Conservation (phyloP, 2,113 vertebrate genomes). For the Leiothrix lutea region DNA sequence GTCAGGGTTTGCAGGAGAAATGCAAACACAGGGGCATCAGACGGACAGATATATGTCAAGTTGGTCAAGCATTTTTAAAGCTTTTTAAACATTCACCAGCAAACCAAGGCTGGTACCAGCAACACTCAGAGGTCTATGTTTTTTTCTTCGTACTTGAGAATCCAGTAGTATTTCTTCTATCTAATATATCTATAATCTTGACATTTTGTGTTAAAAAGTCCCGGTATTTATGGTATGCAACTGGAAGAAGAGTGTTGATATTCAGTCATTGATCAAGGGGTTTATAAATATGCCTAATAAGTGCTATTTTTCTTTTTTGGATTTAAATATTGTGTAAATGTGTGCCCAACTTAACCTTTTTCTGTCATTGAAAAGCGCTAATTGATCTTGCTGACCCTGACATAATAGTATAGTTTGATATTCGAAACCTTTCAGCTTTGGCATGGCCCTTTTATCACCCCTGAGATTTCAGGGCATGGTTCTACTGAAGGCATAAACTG, state of each 20-base stretch:
- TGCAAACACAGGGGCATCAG: not conserved
- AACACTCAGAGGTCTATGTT: not conserved
- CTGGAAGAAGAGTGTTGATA: conserved; percentile 6
- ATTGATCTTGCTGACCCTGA: conserved; percentile 76
- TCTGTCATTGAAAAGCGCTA: conserved; percentile 77
- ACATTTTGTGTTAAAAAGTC: not conserved
- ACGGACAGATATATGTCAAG: not conserved
- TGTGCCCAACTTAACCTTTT: conserved; percentile 68
- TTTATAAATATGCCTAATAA: not conserved
- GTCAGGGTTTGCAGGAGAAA: conserved; percentile 26
- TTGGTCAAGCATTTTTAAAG: conserved; percentile 28
- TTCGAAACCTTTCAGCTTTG: conserved; percentile 74
- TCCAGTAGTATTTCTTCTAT: not conserved
- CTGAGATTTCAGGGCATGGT: conserved; percentile 67
- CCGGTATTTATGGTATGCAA: not conserved
- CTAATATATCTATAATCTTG: not conserved
- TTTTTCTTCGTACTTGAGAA: not conserved
- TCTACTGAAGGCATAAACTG: conserved; percentile 38
- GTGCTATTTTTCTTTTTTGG: not conserved
- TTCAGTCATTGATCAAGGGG: not conserved
- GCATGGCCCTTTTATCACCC: conserved; percentile 66
- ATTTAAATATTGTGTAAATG: conserved; percentile 41
- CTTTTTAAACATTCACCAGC: not conserved
- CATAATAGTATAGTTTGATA: conserved; percentile 79
- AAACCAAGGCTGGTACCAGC: not conserved